Percentiles rank a stretch among this genome's conserved stretches.
Conservation (phyloP, 2,113 vertebrate species). For the Synodontis membranacea region DNA sequence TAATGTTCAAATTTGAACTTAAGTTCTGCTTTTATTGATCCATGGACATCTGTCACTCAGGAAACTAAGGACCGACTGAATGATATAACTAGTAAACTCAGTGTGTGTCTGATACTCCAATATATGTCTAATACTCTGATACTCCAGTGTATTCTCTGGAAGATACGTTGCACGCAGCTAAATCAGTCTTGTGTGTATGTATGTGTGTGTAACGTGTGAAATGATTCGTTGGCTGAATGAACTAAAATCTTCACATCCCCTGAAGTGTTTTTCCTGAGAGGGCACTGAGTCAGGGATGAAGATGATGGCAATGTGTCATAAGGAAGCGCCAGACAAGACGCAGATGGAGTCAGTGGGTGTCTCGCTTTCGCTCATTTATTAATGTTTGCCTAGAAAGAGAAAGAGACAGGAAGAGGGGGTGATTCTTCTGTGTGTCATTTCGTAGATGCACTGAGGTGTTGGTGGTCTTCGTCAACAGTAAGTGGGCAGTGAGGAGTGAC, state of each 20-base stretch:
- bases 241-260: slow-evolving; percentile 21
- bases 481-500: slow-evolving; percentile 10
- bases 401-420: slow-evolving; percentile 21
- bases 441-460: slow-evolving; percentile 6
- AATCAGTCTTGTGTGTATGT: not conserved
- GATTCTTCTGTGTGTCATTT: slow-evolving; percentile 9
- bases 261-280: slow-evolving; percentile 44
- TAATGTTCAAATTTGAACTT: not conserved
- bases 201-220: slow-evolving; percentile 27
- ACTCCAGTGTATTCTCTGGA: not conserved
- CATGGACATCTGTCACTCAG: not conserved
- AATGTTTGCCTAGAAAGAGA: slow-evolving; percentile 43
- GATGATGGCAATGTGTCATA: slow-evolving; percentile 46
- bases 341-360: slow-evolving; percentile 54
- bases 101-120: not conserved
- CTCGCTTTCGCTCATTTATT: slow-evolving; percentile 39
- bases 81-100: not conserved
- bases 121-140: no score
- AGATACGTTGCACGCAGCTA: not conserved
- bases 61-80: no score
- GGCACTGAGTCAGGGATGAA: slow-evolving; percentile 45
- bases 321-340: slow-evolving; percentile 50
- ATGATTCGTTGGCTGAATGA: slow-evolving; percentile 8
- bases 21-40: not conserved
- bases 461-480: not conserved